A percentile compares a stretch with the other conserved stretches of the same genome.
Conservation (phyloP, 2,888 invertebrate genomes). For the Cryptus viduatorius region DNA sequence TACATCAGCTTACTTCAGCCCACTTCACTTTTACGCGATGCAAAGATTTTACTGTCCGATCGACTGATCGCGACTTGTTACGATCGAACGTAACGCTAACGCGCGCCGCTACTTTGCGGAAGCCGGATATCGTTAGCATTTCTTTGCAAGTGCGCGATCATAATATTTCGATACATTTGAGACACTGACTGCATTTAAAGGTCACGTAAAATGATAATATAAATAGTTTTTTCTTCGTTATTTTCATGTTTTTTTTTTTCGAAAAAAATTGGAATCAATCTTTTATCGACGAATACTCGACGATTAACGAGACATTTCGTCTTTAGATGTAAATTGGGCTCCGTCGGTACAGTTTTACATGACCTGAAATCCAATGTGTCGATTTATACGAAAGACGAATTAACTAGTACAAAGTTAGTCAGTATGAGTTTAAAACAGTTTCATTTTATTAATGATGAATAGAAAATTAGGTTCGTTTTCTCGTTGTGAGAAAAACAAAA, state of each 20-base stretch:
- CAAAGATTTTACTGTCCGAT: conserved; percentile 8
- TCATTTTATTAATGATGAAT: too few species aligned
- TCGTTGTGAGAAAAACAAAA: too few species aligned
- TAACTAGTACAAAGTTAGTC: too few species aligned
- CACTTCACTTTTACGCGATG: neutral
- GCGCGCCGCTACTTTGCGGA: neutral
- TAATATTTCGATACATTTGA: neutral
- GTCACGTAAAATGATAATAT: neutral
- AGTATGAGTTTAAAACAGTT: too few species aligned
- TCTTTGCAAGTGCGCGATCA: too few species aligned
- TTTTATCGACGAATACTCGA: too few species aligned
- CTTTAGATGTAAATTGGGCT: neutral
- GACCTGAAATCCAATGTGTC: too few species aligned
- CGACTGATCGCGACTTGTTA: conserved; percentile 17
- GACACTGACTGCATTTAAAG: neutral
- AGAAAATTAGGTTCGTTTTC: too few species aligned
- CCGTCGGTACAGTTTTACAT: too few species aligned
- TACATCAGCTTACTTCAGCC: conserved; percentile 5
- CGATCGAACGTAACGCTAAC: neutral
- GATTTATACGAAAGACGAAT: neutral
- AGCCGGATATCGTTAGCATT: neutral
- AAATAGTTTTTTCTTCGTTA: too few species aligned
- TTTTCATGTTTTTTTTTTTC: too few species aligned
- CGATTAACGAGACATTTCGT: conserved; percentile 12
- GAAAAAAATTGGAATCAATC: too few species aligned